These are phyloP conservation scores for Chalcis sispes DNA, from an alignment of 2,888 invertebrate genomes.

Conservation along the genomic window DNA sequence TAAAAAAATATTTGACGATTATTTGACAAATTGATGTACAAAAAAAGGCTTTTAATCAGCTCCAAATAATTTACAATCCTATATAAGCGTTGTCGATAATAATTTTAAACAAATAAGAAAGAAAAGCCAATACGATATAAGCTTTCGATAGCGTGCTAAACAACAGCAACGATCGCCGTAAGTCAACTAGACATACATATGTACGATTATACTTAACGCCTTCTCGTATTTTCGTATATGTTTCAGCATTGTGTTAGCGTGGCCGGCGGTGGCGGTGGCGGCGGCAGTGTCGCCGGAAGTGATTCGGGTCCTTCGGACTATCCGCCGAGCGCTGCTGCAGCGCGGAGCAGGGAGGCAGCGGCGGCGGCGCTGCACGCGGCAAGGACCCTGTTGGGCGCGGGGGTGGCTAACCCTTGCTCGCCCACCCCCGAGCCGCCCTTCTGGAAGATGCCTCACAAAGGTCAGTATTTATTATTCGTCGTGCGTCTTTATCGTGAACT, in stretches of 20 bases:
- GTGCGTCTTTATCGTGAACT: neutral
- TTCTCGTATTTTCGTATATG: no score
- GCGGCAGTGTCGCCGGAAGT: conserved; percentile 74
- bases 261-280: conserved; percentile 74
- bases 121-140: no score
- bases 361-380: conserved; percentile 77
- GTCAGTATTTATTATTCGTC: conserved; percentile 75
- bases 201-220: no score
- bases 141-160: no score
- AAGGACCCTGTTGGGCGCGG: conserved; percentile 78
- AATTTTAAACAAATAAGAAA: no score
- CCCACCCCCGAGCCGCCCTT: conserved; percentile 87
- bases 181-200: no score
- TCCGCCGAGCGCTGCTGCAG: conserved; percentile 74
- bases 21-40: no score
- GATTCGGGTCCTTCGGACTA: conserved; percentile 77
- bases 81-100: no score
- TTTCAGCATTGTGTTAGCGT: conserved; percentile 76
- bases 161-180: no score
- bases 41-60: no score
- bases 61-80: no score
- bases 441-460: conserved; percentile 94
- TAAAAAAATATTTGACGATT: no score
- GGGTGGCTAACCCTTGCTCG: conserved; percentile 82
- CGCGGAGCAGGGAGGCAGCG: conserved; percentile 76